Base-by-base conservation (phyloP, 2,888 invertebrate genomes). In the Athrips mouffetella region DNA sequence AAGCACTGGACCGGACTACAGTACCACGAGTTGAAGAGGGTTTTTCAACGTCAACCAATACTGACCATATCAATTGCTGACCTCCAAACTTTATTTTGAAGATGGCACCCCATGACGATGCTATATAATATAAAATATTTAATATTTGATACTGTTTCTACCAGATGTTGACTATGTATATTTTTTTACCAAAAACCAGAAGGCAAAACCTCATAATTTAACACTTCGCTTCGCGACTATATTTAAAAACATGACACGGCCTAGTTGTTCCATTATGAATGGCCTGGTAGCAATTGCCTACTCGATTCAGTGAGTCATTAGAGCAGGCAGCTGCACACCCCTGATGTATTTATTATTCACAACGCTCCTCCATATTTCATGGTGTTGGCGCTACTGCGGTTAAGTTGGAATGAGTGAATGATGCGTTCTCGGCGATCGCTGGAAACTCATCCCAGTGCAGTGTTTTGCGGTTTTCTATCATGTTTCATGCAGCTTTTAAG, bases 271-370 rank as follows among this genome's bases (percentile, higher is more conserved):
- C n/a, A n/a, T 21, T 21, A 37, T 37, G 13, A 20, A 35, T 33
- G 15, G 33, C 4, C 16, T 33, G 6, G 16, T 37, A 37, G 11
- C 21, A 10, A 37, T 37, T 11, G 35, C 35, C 20, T 37, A 37
- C 37, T 11, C 37, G 37, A 31, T 30, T 44, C 31, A 44, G 31
- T 44, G 31, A 44, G 44, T 44, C 44, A 20, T 42, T 42, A 44
- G n/a, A 21, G n/a, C 18, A 16, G 31, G 31, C 46, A 31, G 30
- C 13, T 35, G 45, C 18, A 45, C 45, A 45, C 15, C 45, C 45
- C 35, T 45, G 33, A 35, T 62, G 65, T 73, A 72, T 76, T 76
- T 76, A 76, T 76, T 77, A 77, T 80, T 77, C 77, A 75, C 62
- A 62, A 62, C 60, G 67, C 64, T 56, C 63, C 61, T 73, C 65